Conservation (phyloP, 1,140 invertebrate species). For the Anthonomus grandis region DNA sequence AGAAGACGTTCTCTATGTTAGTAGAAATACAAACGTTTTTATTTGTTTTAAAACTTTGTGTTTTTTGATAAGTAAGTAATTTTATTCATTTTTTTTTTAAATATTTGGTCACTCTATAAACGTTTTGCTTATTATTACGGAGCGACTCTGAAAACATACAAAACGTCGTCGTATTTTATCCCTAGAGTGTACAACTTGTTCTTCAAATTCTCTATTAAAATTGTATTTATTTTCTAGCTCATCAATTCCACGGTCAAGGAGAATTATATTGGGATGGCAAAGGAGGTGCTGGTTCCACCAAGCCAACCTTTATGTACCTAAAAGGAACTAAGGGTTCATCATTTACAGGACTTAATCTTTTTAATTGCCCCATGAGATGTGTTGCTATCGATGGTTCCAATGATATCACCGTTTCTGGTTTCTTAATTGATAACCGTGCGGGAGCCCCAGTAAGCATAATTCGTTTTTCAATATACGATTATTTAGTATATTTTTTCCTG, state of each 20-base stretch:
- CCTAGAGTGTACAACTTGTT: too few species aligned
- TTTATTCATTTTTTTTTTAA: too few species aligned
- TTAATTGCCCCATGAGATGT: neutral
- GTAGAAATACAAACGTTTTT: too few species aligned
- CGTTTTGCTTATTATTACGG: too few species aligned
- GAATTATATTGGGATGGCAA: conserved; percentile 5
- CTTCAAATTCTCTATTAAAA: too few species aligned
- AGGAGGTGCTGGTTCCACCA: conserved; percentile 1
- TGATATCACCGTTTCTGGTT: neutral
- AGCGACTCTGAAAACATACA: too few species aligned
- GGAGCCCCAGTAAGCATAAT: neutral
- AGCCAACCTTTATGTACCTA: conserved; percentile 7
- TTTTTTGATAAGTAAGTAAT: too few species aligned
- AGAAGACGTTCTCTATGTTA: too few species aligned
- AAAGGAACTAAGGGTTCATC: conserved; percentile 3
- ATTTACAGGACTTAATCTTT: neutral
- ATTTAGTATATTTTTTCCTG: neutral
- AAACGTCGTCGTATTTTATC: too few species aligned
- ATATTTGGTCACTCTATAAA: too few species aligned
- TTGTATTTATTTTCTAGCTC: neutral
- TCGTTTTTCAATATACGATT: neutral
- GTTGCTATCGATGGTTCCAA: conserved; percentile 10
- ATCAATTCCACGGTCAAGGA: conserved; percentile 2
- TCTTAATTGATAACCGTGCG: conserved; percentile 4
- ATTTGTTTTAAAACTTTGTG: too few species aligned